These are phyloP conservation scores for Phragmatobia fuliginosa DNA, from an alignment of 2,888 invertebrate genomes.

Conservation along the genomic window DNA sequence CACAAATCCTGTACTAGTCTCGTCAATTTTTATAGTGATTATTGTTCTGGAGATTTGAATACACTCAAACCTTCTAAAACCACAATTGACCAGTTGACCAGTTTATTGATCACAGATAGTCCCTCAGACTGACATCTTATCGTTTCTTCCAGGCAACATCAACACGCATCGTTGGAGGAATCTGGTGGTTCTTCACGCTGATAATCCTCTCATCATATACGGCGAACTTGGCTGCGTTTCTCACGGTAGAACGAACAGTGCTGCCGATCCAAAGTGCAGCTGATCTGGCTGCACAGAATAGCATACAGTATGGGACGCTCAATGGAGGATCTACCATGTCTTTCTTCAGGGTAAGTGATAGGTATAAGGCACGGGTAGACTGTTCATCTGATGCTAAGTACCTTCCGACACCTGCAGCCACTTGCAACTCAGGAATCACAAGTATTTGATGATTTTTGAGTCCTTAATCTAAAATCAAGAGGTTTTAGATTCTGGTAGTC, in stretches of 20 bases:
- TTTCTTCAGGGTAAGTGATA: slow-evolving; percentile 93
- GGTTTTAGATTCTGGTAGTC: no score
- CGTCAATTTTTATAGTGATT: no score
- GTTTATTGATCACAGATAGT: not conserved
- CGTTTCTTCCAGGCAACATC: slow-evolving; percentile 91
- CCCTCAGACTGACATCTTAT: not conserved
- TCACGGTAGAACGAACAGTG: slow-evolving; percentile 98
- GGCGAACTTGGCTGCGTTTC: slow-evolving; percentile 98
- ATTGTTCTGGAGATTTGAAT: no score
- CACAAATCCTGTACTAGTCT: no score
- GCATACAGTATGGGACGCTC: slow-evolving; percentile 97
- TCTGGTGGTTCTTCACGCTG: slow-evolving; percentile 99
- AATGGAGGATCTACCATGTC: slow-evolving; percentile 98
- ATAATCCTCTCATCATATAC: slow-evolving; percentile 99
- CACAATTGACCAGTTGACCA: no score
- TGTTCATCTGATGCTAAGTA: no score
- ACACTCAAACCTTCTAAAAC: no score
- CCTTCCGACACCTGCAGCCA: no score
- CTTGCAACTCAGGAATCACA: not conserved
- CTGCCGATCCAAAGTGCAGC: slow-evolving; percentile 98
- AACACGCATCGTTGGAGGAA: slow-evolving; percentile 97
- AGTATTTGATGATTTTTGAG: not conserved
- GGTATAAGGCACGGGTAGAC: not conserved
- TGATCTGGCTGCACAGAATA: slow-evolving; percentile 97
- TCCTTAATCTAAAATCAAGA: not conserved